Percentiles rank a stretch among this genome's conserved stretches.
Conservation (phyloP, 2,888 invertebrate species). For the Acanthosoma haemorrhoidale region DNA sequence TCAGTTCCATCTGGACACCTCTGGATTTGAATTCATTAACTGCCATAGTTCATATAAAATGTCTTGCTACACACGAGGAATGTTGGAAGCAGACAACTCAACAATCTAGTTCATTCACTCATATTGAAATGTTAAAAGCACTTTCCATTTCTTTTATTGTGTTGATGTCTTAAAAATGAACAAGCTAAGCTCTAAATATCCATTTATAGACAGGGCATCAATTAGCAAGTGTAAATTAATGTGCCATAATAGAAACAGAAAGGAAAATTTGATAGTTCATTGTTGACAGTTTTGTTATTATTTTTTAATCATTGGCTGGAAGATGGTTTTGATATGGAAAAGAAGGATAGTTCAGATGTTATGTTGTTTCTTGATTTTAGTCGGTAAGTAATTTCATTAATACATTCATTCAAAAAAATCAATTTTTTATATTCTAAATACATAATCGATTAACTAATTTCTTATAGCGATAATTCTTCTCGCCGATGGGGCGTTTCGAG, state of each 20-base stretch:
- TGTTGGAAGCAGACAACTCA: too few species aligned
- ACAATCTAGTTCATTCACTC: background rate
- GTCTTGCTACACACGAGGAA: too few species aligned
- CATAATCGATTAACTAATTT: background rate
- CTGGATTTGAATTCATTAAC: background rate
- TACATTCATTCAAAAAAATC: background rate
- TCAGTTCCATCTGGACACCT: background rate
- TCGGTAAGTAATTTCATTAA: background rate
- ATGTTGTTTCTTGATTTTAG: background rate
- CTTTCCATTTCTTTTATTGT: background rate
- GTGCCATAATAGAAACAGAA: background rate
- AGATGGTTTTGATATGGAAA: slow-evolving; percentile 8
- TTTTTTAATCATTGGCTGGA: background rate
- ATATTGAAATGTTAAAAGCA: background rate
- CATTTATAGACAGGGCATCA: background rate
- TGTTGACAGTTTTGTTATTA: background rate
- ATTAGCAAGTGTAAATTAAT: background rate
- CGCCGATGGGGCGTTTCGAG: background rate
- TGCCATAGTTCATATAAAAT: too few species aligned
- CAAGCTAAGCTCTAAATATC: background rate
- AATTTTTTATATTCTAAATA: background rate
- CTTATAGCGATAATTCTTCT: background rate
- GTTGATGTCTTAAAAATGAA: background rate
- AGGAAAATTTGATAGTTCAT: slow-evolving; percentile 8
- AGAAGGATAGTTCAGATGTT: background rate